Conservation (phyloP, 2,113 vertebrate species). For the Origma solitaria region DNA sequence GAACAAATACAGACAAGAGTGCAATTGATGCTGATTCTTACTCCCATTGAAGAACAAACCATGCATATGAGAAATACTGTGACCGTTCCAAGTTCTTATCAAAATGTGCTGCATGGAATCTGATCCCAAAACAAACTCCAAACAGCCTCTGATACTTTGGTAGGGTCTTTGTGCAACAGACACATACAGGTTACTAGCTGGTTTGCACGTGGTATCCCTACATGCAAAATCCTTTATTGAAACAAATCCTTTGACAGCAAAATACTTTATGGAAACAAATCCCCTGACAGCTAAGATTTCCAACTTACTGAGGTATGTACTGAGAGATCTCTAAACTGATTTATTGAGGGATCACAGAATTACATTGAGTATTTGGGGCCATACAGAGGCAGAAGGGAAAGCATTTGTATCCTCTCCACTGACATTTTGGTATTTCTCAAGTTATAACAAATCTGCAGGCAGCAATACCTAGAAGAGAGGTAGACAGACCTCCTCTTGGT, state of each 20-base stretch:
- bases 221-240: not conserved
- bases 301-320: not conserved
- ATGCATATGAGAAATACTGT: not conserved
- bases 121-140: not conserved
- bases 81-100: not conserved
- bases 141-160: not conserved
- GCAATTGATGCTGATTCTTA: not conserved
- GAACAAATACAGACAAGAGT: not conserved
- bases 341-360: not conserved
- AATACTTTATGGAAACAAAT: not conserved
- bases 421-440: fast-evolving
- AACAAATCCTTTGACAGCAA: not conserved
- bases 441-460: not conserved
- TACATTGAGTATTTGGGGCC: not conserved
- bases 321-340: not conserved
- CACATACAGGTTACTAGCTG: not conserved
- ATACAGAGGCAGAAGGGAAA: not conserved
- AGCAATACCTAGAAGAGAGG: not conserved
- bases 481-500: not conserved
- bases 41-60: not conserved
- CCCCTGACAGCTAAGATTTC: not conserved
- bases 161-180: not conserved
- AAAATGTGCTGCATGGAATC: not conserved
- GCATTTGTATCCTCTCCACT: not conserved
- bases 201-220: not conserved